A percentile compares a stretch with the other conserved stretches of the same genome.
phyloP scores from a whole-genome alignment of 2,113 vertebrate species.

The Serinus canaria region DNA sequence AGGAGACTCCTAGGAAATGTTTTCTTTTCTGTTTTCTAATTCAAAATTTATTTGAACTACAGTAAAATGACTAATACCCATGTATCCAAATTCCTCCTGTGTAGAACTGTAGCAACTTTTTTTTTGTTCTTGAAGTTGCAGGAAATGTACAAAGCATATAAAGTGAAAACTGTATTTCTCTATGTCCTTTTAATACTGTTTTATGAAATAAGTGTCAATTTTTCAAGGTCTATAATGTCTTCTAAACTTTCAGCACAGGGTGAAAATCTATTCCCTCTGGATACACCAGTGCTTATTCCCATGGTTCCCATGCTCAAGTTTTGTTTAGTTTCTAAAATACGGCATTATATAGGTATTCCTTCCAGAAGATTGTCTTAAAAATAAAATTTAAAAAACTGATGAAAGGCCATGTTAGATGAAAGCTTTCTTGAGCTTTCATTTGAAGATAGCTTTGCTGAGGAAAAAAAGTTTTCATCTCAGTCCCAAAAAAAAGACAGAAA shows the following conservation, averaged over 20 bases:
- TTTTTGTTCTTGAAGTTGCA: background rate
- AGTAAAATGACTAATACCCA: background rate
- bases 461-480: background rate
- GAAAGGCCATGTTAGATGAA: background rate
- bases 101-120: background rate
- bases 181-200: background rate
- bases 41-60: no score
- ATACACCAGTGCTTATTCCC: background rate
- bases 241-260: background rate
- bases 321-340: background rate
- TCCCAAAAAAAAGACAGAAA: background rate
- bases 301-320: background rate
- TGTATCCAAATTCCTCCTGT: background rate
- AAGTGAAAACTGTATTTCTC: background rate
- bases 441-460: background rate
- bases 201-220: background rate
- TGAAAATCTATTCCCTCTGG: background rate
- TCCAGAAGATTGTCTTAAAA: background rate
- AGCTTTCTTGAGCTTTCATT: background rate
- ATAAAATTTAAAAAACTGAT: background rate
- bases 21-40: background rate
- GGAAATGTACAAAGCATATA: fast-evolving
- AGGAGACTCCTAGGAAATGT: background rate
- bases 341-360: background rate
- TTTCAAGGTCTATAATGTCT: background rate